Conservation (phyloP, 1,140 invertebrate species). For the Micrasema minimum region DNA sequence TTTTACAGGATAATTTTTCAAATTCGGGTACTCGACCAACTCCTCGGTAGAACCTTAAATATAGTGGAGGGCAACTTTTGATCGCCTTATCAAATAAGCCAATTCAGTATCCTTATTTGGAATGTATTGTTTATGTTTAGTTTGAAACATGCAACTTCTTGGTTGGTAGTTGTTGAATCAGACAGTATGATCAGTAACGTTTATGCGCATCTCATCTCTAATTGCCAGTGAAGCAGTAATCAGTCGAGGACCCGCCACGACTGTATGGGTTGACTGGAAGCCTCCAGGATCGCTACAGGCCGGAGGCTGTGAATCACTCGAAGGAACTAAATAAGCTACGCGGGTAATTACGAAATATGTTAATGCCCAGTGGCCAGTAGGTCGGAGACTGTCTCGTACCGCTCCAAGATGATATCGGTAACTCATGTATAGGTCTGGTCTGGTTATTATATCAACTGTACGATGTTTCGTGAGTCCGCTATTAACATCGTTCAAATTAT, state of each 20-base stretch:
- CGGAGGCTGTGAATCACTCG: conserved; percentile 15
- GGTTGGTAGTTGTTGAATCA: neutral
- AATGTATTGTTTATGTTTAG: neutral
- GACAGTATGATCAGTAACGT: too few relatives aligned
- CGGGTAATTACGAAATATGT: conserved; percentile 40
- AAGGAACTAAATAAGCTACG: conserved; percentile 41
- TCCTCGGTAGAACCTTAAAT: neutral
- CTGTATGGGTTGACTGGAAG: neutral
- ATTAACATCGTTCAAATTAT: conserved; percentile 30
- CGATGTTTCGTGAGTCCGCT: conserved; percentile 29
- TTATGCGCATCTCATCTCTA: too few relatives aligned
- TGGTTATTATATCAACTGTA: conserved; percentile 28
- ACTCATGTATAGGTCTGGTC: neutral
- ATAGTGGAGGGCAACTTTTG: too few relatives aligned
- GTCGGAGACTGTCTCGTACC: neutral
- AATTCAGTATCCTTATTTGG: too few relatives aligned
- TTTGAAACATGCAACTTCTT: neutral
- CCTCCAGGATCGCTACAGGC: conserved; percentile 3
- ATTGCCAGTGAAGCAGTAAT: too few relatives aligned
- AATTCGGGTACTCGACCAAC: neutral
- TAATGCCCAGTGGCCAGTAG: conserved; percentile 14
- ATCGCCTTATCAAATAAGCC: too few relatives aligned
- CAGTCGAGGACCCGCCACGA: neutral
- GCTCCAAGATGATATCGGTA: conserved; percentile 25
- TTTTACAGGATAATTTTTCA: neutral